Conservation (phyloP, 2,888 invertebrate species). For the Oxystoma pomonae region DNA sequence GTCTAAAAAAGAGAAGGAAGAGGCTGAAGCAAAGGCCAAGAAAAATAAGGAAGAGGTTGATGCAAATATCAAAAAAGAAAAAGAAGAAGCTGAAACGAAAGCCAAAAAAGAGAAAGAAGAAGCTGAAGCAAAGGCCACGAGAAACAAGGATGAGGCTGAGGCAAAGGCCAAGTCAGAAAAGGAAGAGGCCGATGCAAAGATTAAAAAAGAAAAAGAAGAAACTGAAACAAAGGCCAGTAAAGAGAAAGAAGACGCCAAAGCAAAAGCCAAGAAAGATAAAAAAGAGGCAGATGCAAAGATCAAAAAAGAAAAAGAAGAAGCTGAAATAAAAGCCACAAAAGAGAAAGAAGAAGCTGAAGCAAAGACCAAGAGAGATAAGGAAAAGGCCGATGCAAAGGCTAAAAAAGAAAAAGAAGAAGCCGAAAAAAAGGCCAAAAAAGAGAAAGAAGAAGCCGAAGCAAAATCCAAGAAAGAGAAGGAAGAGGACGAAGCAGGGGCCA, state of each 20-base stretch:
- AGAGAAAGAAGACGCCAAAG: constrained; percentile 23
- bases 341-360: constrained; percentile 19
- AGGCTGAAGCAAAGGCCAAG: constrained; percentile 10
- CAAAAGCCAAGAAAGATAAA: constrained; percentile 21
- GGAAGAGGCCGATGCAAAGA: constrained; percentile 21
- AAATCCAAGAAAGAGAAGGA: constrained; percentile 14
- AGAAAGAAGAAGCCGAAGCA: constrained; percentile 14
- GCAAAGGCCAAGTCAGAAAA: constrained; percentile 17
- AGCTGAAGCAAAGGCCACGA: constrained; percentile 22
- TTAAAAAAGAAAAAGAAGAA: constrained; percentile 26
- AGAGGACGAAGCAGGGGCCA: constrained; percentile 21
- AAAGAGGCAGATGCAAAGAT: constrained; percentile 24
- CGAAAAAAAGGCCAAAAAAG: constrained; percentile 21
- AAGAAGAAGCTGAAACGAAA: constrained; percentile 26
- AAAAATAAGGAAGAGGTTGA: constrained; percentile 18
- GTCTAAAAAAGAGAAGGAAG: constrained; percentile 23
- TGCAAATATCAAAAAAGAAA: constrained; percentile 19
- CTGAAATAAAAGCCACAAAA: constrained; percentile 19
- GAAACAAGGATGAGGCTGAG: constrained; percentile 16
- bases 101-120: constrained; percentile 20
- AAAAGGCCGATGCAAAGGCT: constrained; percentile 13
- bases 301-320: constrained; percentile 21
- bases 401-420: constrained; percentile 19
- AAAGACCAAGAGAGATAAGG: constrained; percentile 18
- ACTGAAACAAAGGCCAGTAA: constrained; percentile 23